These are phyloP conservation scores for Eriosoma lanigerum DNA, from an alignment of 1,140 invertebrate genomes.

Conservation along the genomic window DNA sequence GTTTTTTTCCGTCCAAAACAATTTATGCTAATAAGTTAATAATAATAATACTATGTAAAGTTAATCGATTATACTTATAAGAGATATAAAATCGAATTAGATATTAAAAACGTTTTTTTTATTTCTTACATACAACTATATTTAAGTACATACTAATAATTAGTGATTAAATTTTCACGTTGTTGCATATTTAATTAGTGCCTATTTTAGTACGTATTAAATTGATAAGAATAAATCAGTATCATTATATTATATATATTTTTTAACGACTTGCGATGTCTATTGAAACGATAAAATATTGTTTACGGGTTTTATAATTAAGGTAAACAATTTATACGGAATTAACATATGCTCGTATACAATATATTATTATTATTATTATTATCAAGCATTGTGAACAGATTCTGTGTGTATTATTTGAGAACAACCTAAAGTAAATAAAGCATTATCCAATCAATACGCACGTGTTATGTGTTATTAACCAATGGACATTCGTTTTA, in stretches of 20 bases:
- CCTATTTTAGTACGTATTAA: neutral
- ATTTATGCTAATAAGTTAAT: too few relatives aligned
- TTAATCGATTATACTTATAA: neutral
- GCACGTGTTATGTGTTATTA: neutral
- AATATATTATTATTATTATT: neutral
- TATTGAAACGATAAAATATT: conserved; percentile 4
- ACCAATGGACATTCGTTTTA: neutral
- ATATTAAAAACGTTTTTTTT: too few relatives aligned
- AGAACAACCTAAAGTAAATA: conserved; percentile 9
- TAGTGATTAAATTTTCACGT: neutral
- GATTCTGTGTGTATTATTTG: neutral
- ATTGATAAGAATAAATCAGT: neutral
- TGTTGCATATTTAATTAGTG: conserved; percentile 12
- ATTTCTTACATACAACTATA: too few relatives aligned
- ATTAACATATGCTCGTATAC: neutral
- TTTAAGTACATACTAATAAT: neutral
- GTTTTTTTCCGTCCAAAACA: too few relatives aligned
- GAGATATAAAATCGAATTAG: too few relatives aligned
- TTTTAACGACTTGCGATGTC: neutral
- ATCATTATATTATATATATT: neutral
- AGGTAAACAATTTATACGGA: neutral
- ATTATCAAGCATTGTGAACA: neutral
- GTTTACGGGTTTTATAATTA: neutral
- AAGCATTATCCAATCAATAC: neutral
- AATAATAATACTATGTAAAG: too few relatives aligned